These are phyloP conservation scores for Solenopsis fugax DNA, from an alignment of 1,140 invertebrate genomes.

Conservation along the genomic window DNA sequence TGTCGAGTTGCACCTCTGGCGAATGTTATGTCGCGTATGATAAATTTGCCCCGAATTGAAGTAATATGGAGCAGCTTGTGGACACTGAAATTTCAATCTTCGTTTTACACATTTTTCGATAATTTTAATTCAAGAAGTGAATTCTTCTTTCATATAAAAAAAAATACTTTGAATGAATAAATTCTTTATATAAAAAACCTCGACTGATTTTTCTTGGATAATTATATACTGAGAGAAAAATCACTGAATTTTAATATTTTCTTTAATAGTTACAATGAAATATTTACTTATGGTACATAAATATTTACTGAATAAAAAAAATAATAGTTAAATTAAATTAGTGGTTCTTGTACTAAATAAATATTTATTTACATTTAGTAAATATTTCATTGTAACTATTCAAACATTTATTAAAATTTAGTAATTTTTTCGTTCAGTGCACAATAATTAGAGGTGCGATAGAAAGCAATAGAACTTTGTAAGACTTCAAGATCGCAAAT, in stretches of 20 bases:
- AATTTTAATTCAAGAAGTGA: constrained; percentile 12
- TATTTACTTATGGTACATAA: too few species aligned
- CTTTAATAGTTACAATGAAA: too few species aligned
- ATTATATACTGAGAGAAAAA: too few species aligned
- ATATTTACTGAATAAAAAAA: too few species aligned
- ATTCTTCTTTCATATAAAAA: background rate
- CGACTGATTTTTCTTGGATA: too few species aligned
- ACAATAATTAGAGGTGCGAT: background rate
- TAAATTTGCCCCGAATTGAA: constrained; percentile 3
- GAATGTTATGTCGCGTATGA: constrained; percentile 27
- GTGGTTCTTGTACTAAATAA: too few species aligned
- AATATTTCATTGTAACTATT: too few species aligned
- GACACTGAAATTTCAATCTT: background rate
- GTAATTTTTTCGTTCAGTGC: too few species aligned
- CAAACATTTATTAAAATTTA: too few species aligned
- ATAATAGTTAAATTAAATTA: too few species aligned
- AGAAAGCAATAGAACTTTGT: background rate
- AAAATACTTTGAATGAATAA: background rate
- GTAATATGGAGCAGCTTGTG: background rate
- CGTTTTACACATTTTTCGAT: constrained; percentile 5
- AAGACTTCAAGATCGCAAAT: background rate
- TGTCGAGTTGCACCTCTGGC: background rate
- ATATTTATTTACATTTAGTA: too few species aligned
- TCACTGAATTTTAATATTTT: too few species aligned
- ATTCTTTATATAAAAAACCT: background rate